Percentiles rank a stretch among this genome's conserved stretches.
These are phyloP conservation scores for Drosophila lutescens DNA, from an alignment of 2,888 invertebrate genomes.

Conservation along the genomic window DNA sequence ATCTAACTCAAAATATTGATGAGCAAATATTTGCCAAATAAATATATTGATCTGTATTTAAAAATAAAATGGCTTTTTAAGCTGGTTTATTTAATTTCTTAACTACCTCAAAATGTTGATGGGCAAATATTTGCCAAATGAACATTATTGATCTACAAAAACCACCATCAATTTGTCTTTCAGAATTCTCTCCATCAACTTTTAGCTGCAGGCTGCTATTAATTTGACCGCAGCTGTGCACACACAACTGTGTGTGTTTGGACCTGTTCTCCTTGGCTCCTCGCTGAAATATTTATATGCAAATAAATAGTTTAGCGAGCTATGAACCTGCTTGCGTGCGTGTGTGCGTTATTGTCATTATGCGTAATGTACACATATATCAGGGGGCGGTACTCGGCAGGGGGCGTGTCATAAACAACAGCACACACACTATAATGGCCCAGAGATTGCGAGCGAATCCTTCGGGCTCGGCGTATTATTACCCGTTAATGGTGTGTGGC, in stretches of 20 bases:
- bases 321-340: slow-evolving; percentile 52
- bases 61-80: background rate
- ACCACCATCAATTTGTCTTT: background rate
- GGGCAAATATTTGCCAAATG: background rate
- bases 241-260: slow-evolving; percentile 25
- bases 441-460: slow-evolving; percentile 21
- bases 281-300: slow-evolving; percentile 76
- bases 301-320: slow-evolving; percentile 76
- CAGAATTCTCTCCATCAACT: background rate
- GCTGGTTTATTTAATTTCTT: background rate
- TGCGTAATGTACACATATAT: slow-evolving; percentile 30
- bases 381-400: slow-evolving; percentile 10
- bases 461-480: slow-evolving; percentile 52
- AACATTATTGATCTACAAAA: background rate
- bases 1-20: too few relatives aligned
- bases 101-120: background rate
- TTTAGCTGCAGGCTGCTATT: slow-evolving; percentile 4
- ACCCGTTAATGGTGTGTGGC: slow-evolving; percentile 73
- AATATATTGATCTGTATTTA: background rate
- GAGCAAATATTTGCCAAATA: background rate
- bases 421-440: slow-evolving; percentile 18
- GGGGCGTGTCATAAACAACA: slow-evolving; percentile 56
- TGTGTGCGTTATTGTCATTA: slow-evolving; percentile 55
- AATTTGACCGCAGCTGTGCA: background rate
- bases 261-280: slow-evolving; percentile 32